These are phyloP conservation scores for Ascaphus truei DNA, from an alignment of 2,113 vertebrate species.

Conservation along the genomic window DNA sequence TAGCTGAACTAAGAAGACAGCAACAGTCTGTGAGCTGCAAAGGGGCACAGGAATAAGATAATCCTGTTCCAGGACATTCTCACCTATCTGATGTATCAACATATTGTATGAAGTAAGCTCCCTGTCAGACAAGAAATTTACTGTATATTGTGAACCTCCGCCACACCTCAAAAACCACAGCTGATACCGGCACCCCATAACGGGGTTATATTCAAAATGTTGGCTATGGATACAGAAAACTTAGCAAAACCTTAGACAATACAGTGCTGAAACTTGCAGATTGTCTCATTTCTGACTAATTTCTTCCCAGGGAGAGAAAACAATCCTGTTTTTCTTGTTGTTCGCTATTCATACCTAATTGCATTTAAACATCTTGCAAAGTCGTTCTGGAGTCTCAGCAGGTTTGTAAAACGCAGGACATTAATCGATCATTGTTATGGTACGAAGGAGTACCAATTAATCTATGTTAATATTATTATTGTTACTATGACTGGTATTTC, in stretches of 20 bases:
- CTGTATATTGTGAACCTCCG: not conserved
- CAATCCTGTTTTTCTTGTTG: too few species aligned
- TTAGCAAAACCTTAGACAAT: conserved; percentile 4
- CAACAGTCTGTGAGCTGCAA: too few species aligned
- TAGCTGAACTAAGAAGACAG: too few species aligned
- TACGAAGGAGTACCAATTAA: not conserved
- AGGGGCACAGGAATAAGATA: too few species aligned
- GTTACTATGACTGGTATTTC: not conserved
- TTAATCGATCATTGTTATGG: not conserved
- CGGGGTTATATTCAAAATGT: conserved; percentile 10
- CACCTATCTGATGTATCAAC: too few species aligned
- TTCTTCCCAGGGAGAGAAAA: conserved; percentile 8
- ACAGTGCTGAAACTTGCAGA: not conserved
- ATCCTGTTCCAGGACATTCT: too few species aligned
- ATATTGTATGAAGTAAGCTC: too few species aligned
- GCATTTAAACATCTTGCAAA: not conserved
- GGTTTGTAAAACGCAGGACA: not conserved
- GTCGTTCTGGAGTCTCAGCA: not conserved
- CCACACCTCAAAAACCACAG: not conserved
- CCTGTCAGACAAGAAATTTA: too few species aligned
- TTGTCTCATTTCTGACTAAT: not conserved
- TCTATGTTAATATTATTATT: conserved; percentile 1
- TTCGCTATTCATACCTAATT: too few species aligned
- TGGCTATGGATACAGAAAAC: not conserved
- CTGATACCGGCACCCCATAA: too few species aligned